Base-by-base conservation (phyloP, 64 coral and sea anemone species). In the Pachyseris speciosa region DNA sequence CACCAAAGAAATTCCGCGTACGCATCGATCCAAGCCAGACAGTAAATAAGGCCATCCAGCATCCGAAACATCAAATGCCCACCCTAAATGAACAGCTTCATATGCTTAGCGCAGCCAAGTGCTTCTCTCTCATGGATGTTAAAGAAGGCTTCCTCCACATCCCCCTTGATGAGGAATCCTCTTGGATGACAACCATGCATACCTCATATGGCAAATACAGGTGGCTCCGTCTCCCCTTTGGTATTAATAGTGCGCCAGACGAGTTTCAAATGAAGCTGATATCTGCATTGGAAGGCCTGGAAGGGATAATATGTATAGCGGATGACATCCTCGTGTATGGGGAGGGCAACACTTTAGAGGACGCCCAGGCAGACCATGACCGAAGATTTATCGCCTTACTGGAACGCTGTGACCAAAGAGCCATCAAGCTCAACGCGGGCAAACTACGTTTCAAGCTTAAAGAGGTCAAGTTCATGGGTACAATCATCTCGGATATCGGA, bases 1-100 rank as follows among this genome's bases (percentile, higher is more conserved):
- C 78, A 66, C 93, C 93, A 51, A 94, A 95, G 43, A 94, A 92
- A 45, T 78, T 85, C 81, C 22, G 83, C 45, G 51, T 86, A 16
- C 84, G 89, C 8, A 91, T 83, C 0, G 76, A 91, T 30, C 89
- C 75, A 5, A 84, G 89, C 29, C 89, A 91, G 39, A 83, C 89
- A 33, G 50, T 91, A 51, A 91, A 91, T 50, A 91, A 84, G 28
- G 88, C 73, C 40, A 90, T 90, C 37, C 57, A 61, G 3, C 34
- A 41, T 9, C 88, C 75, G 8, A 76, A 51, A 68, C 67, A 83
- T 20, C 89, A 84, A 29, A 91, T 91, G 88, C 63, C 88, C 4
- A 91, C 63, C 4, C 32, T 80, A 33, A 90, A 87, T 44, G 74
- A 88, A 79, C 31, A 87, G 26, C 84, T 88, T 53, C 92, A 94